Evolutionary conservation across 2,113 vertebrate species (phyloP), one percentile per base, ranked within the genome.

Genomic region (Phyllostomus hastatus): DNA sequence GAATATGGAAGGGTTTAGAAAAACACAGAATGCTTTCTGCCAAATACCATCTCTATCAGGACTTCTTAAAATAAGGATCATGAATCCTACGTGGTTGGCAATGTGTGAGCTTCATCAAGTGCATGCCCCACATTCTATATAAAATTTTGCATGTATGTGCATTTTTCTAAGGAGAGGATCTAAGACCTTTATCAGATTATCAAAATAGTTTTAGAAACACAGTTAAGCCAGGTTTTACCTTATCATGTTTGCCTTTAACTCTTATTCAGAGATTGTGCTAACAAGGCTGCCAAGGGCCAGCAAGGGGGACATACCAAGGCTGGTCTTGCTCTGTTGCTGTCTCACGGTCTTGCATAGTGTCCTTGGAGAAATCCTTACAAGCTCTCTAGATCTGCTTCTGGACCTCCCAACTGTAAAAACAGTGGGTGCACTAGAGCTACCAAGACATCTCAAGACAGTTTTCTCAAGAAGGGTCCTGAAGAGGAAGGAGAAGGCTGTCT

Each of bases 21-120:
- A 81, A 2, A 70, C 52, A 48, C 48, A 93, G 87, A 94, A 57
- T 33, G 35, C 90, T 96, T 81, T 84, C 94, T 96, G 90, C 95
- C 93, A 88, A 95, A 91, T 54, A 28, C 22, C 46, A 54, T 85
- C 66, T 90, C 12, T 73, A 88, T 48, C 57, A 90, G 38, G 72
- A 76, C 59, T 88, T 82, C 33, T 88, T 88, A 72, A 90, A 73
- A 54, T 64, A 20, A 33, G 48, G 57, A 87, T 28, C 48, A 64
- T 33, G 59, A 79, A 88, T 15, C 10, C 54, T 93, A 75, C 15
- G 80, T n/a, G 66, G 48, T 9, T 57, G 83, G 48, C 76, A 90
- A 0, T 69, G 50, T 43, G 76, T 64, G 35, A 85, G 64, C 41
- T 86, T 81, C 75, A 73, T 20, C 28, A 84, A 80, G 38, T 61